Evolutionary conservation across 2,888 invertebrate species (phyloP), one percentile per base, ranked within the genome.

Genomic region (Mystacides longicornis): DNA sequence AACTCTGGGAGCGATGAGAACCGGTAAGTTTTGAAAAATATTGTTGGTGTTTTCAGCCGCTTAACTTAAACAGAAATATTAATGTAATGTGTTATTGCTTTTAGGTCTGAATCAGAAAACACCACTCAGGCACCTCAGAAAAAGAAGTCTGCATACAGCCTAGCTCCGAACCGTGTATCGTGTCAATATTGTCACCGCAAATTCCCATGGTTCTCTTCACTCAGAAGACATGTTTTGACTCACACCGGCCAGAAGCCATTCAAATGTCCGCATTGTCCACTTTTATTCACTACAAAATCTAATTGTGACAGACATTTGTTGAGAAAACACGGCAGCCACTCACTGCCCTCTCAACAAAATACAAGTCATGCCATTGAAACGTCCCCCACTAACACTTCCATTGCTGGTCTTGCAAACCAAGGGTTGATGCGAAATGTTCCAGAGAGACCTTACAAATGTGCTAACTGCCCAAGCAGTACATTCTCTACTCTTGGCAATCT

Each of bases 171-270:
- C 70, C 82, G 95, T 21, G 93, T 96, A 1, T 86, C 87, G 49
- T 97, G 97, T 65, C 93, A 93, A 0, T 94, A 91, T 67, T 97
- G 97, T 71, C 85, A 88, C 64, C 82, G 96, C 42, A 92, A 93
- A 68, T 97, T 97, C 71, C 96, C 97, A 0, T 97, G 97, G 97
- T 90, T 92, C 1, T 95, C 94, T 23, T 96, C 95, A 0, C 77
- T 97, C 22, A 84, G 94, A n/a, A 82, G 97, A 9, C 97, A 97
- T 70, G 89, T 97, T 33, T 74, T 93, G 4, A 97, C 97, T 0
- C 97, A 97, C 69, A 97, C 96, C 0, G 94, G 90, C 1, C 95
- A 96, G 68, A 97, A 97, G 67, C 97, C 97, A 0, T 97, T 89
- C 76, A 93, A 94, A 67, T 97, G 97, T 70, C 87, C 90, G 1